These are phyloP conservation scores for Opisthograptis luteolata DNA, from an alignment of 2,888 invertebrate species.

Conservation along the genomic window DNA sequence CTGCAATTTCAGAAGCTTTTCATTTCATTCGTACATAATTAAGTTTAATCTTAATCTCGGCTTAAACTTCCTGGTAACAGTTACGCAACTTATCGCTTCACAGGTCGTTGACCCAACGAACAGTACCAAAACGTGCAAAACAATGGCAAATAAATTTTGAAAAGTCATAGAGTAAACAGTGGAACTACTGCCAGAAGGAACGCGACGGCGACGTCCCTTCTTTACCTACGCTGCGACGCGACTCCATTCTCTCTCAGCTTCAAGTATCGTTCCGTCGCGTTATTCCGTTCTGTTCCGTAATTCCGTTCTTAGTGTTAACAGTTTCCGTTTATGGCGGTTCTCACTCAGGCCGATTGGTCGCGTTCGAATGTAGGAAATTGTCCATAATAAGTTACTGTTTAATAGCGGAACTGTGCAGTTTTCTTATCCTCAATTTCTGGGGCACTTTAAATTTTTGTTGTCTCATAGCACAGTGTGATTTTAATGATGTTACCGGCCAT, in stretches of 20 bases:
- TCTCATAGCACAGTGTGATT: conserved; percentile 29
- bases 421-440: conserved; percentile 59
- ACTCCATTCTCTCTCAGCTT: conserved; percentile 26
- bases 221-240: conserved; percentile 45
- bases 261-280: conserved; percentile 23
- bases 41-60: conserved; percentile 14
- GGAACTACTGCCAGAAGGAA: conserved; percentile 39
- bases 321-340: conserved; percentile 71
- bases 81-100: conserved; percentile 38
- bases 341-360: conserved; percentile 76
- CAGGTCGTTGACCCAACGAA: conserved; percentile 46
- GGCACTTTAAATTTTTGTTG: conserved; percentile 63
- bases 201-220: conserved; percentile 36
- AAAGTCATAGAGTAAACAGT: conserved; percentile 59
- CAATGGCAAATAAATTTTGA: conserved; percentile 62
- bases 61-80: conserved; percentile 27
- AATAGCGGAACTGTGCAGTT: conserved; percentile 62
- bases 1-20: no score
- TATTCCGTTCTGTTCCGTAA: conserved; percentile 49
- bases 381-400: conserved; percentile 71
- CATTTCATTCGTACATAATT: no score
- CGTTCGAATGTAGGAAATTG: conserved; percentile 68
- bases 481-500: no score
- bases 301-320: conserved; percentile 60
- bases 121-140: conserved; percentile 51